Evolutionary conservation across 2,888 invertebrate genomes (phyloP).

Genomic region (Acanthoscelides obtectus): DNA sequence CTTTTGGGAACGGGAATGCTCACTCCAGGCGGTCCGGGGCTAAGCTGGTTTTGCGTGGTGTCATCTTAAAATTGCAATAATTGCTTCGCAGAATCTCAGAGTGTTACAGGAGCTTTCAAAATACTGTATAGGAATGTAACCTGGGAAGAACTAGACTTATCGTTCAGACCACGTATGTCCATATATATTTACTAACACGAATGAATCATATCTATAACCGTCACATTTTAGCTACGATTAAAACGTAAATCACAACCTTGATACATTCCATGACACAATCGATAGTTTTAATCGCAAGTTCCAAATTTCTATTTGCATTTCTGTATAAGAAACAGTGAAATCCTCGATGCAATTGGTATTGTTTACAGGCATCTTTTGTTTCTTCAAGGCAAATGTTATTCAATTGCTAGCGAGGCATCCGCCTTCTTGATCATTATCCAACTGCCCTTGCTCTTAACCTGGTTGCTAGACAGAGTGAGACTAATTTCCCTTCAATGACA

Average conservation of each 20-base stretch:
- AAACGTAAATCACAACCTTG: neutral
- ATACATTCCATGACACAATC: neutral
- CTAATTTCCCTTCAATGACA: neutral
- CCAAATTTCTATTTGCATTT: conserved; percentile 8
- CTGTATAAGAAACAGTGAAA: conserved; percentile 26
- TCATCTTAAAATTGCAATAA: too few species aligned
- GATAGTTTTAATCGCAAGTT: neutral
- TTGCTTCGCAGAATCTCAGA: too few species aligned
- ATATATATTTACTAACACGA: too few species aligned
- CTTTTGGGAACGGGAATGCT: too few species aligned
- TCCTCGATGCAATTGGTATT: conserved; percentile 14
- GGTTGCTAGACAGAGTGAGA: conserved; percentile 41
- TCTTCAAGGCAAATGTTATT: conserved; percentile 21
- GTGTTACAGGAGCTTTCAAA: too few species aligned
- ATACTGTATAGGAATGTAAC: too few species aligned
- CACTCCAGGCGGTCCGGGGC: too few species aligned
- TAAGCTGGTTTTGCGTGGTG: too few species aligned
- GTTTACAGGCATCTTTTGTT: conserved; percentile 15
- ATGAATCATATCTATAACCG: neutral
- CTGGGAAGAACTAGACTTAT: too few species aligned
- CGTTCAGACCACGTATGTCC: too few species aligned
- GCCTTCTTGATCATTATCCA: conserved; percentile 34
- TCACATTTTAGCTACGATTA: neutral
- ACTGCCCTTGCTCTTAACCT: conserved; percentile 38
- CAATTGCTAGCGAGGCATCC: conserved; percentile 30